These are phyloP conservation scores for Phasianus colchicus DNA, from an alignment of 2,113 vertebrate genomes.

Conservation along the genomic window DNA sequence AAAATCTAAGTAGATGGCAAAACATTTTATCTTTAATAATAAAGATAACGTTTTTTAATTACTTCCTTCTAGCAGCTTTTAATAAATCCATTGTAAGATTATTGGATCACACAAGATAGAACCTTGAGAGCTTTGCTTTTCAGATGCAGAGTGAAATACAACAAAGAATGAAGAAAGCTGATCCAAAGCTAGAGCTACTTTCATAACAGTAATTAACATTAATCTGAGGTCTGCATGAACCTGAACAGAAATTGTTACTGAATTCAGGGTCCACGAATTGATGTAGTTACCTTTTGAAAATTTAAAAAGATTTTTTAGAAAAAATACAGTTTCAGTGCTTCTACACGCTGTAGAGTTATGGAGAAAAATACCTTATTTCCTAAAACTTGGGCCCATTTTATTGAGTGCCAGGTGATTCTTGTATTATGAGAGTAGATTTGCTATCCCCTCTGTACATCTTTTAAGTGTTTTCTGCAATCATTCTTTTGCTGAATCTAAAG, in stretches of 20 bases:
- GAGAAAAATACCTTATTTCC: neutral
- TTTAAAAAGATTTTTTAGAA: neutral
- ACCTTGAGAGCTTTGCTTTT: neutral
- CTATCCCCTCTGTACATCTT: neutral
- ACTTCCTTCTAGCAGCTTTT: neutral
- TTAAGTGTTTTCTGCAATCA: neutral
- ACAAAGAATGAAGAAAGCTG: neutral
- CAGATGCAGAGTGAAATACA: neutral
- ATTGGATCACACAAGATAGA: neutral
- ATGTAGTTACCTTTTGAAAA: neutral
- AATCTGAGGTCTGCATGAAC: neutral
- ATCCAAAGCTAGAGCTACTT: neutral
- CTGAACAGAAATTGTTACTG: fast-evolving
- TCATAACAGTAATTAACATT: neutral
- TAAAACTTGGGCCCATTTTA: neutral
- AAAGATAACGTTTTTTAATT: neutral
- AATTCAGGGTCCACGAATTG: neutral
- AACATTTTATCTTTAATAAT: neutral
- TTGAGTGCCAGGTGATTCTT: neutral
- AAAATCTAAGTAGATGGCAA: neutral
- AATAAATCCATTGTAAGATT: neutral
- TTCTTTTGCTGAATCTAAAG: neutral
- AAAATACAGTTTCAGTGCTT: neutral
- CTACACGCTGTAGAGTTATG: fast-evolving
- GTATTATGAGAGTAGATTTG: neutral